phyloP scores from a whole-genome alignment of 1,140 invertebrate species.

The Drosophila miranda region DNA sequence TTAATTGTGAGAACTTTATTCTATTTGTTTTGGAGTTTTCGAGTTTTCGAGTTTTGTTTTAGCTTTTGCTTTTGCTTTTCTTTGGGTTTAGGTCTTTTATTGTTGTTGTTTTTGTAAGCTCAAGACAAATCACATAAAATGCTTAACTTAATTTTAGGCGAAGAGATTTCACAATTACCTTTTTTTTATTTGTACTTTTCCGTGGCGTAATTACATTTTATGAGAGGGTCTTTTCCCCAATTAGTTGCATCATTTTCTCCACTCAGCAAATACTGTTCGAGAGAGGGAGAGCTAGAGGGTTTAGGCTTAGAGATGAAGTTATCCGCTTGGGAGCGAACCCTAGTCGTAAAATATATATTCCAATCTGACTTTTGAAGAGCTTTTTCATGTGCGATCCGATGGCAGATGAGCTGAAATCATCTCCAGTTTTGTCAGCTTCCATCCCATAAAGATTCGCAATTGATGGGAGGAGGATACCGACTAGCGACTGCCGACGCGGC shows the following conservation, averaged over 20 bases:
- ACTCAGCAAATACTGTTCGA: neutral
- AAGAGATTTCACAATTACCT: constrained; percentile 29
- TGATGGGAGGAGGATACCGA: neutral
- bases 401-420: neutral
- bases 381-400: neutral
- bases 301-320: neutral
- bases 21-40: constrained; percentile 54
- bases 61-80: no score
- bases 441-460: neutral
- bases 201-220: constrained; percentile 67
- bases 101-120: no score
- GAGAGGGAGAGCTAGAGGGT: neutral
- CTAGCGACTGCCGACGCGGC: no score
- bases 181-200: constrained; percentile 6
- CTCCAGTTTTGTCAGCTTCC: neutral
- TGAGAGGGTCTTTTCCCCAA: constrained; percentile 51
- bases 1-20: constrained; percentile 81
- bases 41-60: neutral
- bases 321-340: neutral
- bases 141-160: constrained; percentile 31
- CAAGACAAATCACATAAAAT: constrained; percentile 58
- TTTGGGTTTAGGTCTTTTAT: neutral
- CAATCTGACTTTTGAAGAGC: neutral
- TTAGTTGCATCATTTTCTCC: constrained; percentile 35
- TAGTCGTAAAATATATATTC: no score